phyloP scores from a whole-genome alignment of 2,888 invertebrate genomes.

The Abscondita cerata region DNA sequence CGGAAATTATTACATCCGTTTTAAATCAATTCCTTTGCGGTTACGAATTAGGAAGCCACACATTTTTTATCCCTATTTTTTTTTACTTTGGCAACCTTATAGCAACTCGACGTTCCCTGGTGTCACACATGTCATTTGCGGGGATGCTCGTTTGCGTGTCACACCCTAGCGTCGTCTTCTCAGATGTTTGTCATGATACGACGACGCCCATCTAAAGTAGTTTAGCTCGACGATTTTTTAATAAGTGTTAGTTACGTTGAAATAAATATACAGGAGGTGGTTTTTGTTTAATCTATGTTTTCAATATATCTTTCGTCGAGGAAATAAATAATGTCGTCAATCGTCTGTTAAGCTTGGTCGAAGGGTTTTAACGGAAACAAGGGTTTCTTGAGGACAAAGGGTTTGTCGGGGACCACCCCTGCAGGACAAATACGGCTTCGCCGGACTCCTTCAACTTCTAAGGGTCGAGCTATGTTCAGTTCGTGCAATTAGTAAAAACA shows the following conservation, averaged over 20 bases:
- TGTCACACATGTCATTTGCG: constrained; percentile 45
- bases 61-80: constrained; percentile 35
- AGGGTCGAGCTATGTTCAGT: constrained; percentile 38
- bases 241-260: background rate
- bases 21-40: constrained; percentile 26
- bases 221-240: too few species aligned
- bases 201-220: too few species aligned
- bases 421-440: constrained; percentile 45
- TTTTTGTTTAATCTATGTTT: constrained; percentile 17
- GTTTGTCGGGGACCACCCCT: constrained; percentile 49
- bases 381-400: constrained; percentile 51
- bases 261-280: constrained; percentile 4
- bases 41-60: constrained; percentile 40
- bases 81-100: constrained; percentile 42
- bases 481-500: constrained; percentile 46
- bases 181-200: constrained; percentile 40
- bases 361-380: constrained; percentile 41
- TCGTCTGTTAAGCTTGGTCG: constrained; percentile 32
- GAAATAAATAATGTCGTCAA: constrained; percentile 30
- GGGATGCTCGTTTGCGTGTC: constrained; percentile 46
- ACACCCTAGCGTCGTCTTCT: constrained; percentile 32
- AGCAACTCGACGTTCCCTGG: constrained; percentile 35
- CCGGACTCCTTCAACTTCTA: constrained; percentile 36
- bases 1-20: constrained; percentile 44
- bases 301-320: constrained; percentile 16